Conservation (phyloP, 2,888 invertebrate genomes). For the Caenorhabditis sp. region DNA sequence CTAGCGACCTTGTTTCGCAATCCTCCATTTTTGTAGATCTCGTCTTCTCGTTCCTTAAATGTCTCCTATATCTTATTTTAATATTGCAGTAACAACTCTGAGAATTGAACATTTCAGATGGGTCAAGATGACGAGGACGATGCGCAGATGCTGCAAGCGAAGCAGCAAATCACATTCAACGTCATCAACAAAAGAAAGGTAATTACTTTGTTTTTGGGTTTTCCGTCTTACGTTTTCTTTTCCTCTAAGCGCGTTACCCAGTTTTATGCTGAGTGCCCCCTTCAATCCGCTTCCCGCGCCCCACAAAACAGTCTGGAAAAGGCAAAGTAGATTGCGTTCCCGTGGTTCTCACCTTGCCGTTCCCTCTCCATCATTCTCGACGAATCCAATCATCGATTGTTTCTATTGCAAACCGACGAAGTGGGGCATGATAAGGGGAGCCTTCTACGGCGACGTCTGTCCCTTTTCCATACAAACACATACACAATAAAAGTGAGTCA, state of each 20-base stretch:
- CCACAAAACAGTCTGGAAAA: slow-evolving; percentile 10
- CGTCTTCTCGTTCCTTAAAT: neutral
- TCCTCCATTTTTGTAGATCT: neutral
- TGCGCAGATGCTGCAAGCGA: slow-evolving; percentile 71
- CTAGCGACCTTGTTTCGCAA: neutral
- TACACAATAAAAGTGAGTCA: slow-evolving; percentile 45
- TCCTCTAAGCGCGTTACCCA: neutral
- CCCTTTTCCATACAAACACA: slow-evolving; percentile 44
- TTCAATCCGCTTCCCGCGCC: neutral
- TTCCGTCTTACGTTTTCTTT: neutral
- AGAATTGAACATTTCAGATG: no score
- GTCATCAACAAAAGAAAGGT: slow-evolving; percentile 75
- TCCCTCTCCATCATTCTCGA: neutral
- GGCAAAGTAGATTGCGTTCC: neutral
- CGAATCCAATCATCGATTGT: slow-evolving; percentile 23
- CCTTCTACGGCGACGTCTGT: slow-evolving; percentile 16
- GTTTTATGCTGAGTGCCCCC: neutral
- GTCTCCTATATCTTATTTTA: neutral
- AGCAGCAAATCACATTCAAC: slow-evolving; percentile 74
- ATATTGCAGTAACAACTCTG: no score
- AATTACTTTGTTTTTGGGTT: slow-evolving; percentile 31
- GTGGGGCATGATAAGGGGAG: slow-evolving; percentile 1
- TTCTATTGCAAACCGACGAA: slow-evolving; percentile 6
- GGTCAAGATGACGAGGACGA: slow-evolving; percentile 70
- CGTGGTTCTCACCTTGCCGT: neutral